Evolutionary conservation across 2,888 invertebrate species (phyloP).

Genomic region (Atethmia centrago): DNA sequence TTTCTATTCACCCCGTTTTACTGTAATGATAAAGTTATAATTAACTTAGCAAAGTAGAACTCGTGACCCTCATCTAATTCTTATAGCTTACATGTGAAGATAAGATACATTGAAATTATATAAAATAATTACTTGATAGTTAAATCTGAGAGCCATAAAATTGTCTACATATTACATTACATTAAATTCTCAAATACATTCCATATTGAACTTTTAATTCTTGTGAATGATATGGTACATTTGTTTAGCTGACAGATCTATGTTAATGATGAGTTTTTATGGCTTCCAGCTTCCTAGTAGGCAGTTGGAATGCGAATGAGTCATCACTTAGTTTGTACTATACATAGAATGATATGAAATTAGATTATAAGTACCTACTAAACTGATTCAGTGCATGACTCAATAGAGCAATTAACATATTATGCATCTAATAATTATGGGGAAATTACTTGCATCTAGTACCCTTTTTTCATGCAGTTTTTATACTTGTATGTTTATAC

Average conservation of each 20-base stretch:
- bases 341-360: conserved; percentile 66
- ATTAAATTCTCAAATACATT: conserved; percentile 9
- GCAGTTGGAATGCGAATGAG: conserved; percentile 65
- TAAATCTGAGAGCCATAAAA: neutral
- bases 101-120: conserved; percentile 12
- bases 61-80: conserved; percentile 34
- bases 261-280: conserved; percentile 54
- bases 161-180: neutral
- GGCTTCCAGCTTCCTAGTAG: conserved; percentile 54
- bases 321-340: conserved; percentile 54
- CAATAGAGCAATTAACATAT: conserved; percentile 37
- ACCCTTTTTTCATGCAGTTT: neutral
- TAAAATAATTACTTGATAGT: neutral
- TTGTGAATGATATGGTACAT: conserved; percentile 22
- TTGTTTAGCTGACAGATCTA: conserved; percentile 33
- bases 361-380: conserved; percentile 65
- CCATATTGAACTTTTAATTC: neutral
- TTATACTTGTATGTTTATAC: neutral
- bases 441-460: conserved; percentile 27
- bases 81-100: conserved; percentile 6
- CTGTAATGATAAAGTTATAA: conserved; percentile 28
- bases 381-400: conserved; percentile 58
- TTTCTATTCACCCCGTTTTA: too few relatives aligned
- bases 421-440: conserved; percentile 17
- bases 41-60: conserved; percentile 5